A percentile compares a stretch with the other conserved stretches of the same genome.
These are phyloP conservation scores for Actinostola sp. DNA, from an alignment of 92 coral and sea anemone genomes.

Conservation along the genomic window DNA sequence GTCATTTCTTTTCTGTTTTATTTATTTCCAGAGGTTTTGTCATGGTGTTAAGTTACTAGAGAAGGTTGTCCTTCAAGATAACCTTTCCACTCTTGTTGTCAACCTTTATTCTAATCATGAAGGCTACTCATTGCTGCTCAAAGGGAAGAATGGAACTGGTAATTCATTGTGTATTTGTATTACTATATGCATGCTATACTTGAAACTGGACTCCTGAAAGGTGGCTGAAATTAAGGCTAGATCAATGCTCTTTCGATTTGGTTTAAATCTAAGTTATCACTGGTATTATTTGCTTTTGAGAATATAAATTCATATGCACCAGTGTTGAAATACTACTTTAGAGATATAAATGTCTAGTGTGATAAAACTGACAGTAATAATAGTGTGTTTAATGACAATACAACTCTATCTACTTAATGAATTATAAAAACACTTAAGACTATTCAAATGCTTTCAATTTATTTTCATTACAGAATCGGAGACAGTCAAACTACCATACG, in stretches of 20 bases:
- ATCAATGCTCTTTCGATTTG: background rate
- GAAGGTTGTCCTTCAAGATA: conserved; percentile 97
- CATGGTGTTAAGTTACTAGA: conserved; percentile 95
- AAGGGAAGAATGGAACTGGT: conserved; percentile 94
- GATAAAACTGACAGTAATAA: too few species aligned
- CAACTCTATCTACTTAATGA: too few species aligned
- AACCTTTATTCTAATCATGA: conserved; percentile 88
- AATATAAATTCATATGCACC: too few species aligned
- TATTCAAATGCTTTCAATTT: background rate
- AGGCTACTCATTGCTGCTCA: conserved; percentile 94
- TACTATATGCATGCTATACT: too few species aligned
- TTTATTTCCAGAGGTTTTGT: conserved; percentile 79
- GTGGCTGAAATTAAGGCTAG: background rate
- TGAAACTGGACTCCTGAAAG: too few species aligned
- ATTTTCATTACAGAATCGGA: conserved; percentile 77
- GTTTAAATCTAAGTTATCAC: background rate
- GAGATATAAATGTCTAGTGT: too few species aligned
- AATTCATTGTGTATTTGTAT: background rate
- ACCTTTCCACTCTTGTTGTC: conserved; percentile 93
- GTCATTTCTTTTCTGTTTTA: background rate
- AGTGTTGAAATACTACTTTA: too few species aligned
- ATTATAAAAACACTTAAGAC: background rate
- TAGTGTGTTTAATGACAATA: too few species aligned
- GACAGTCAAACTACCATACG: conserved; percentile 91
- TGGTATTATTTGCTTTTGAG: too few species aligned